Base-by-base conservation (phyloP, 1,140 invertebrate species). In the Lepidotrigona ventralis region DNA sequence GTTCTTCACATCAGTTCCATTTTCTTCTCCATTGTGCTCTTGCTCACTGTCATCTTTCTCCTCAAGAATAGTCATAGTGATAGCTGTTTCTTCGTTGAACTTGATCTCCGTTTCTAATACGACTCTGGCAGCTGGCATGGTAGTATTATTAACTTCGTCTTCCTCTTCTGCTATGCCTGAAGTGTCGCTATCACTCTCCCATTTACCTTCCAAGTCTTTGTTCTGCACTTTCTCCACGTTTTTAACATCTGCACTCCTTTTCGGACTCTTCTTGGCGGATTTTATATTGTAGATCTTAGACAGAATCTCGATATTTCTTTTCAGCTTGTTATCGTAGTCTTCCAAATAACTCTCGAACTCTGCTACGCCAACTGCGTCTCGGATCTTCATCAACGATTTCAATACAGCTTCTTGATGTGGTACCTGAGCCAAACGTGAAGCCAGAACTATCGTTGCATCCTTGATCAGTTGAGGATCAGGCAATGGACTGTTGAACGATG, bases 101-200 rank as follows among this genome's bases (percentile, higher is more conserved):
- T 97, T 96, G 26, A 97, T 97, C 94, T 97, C 97, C 0, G 97
- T 97, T 93, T 97, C 97, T 79, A 97, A 94, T 63, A 97, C 96
- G 0, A 97, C 95, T 92, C 96, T 96, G 11, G 90, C 90, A 3
- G 90, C 87, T 6, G 89, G 90, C 63, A 90, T 91, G 1, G 63
- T 46, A 14, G 70, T 68, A 63, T 58, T 71, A 29, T 58, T 87
- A 17, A 58, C 46, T 17, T 87, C 86, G 23, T 89, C 86, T 51
- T 90, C 86, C 12, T 91, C 90, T 64, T 90, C 88, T 12, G 46
- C 73, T 4, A 90, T 90, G 4, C 87, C 87, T 14, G 85, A 88
- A 11, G 88, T 90, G n/a, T 90, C 90, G 63, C 90, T 89, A 23
- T 90, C 91, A 73, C 81, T 90, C 21, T 92, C 89, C 87, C 87